Base-by-base conservation (phyloP, 2,797 vertebrate genomes). In the Hippoglossus hippoglossus region DNA sequence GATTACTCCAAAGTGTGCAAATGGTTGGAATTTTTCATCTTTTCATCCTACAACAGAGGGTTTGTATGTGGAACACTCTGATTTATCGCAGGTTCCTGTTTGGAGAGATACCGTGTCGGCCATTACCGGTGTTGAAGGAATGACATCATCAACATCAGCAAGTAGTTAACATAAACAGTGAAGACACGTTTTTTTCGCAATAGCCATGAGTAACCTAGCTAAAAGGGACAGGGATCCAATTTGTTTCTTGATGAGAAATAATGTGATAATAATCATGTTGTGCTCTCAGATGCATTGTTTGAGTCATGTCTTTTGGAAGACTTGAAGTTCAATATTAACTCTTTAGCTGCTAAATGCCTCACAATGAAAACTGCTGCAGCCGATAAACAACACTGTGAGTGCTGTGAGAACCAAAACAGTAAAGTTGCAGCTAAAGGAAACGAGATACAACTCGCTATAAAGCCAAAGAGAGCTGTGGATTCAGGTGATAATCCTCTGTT, bases 1-100 rank as follows among this genome's bases (percentile, higher is more conserved):
- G 36, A 75, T 77, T 41, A 24, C 56, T 19, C 16, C 56, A 19
- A 70, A 63, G 51, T 28, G 53, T 59, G 60, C 58, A 75, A 75
- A 83, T 69, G 59, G 73, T 50, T 25, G n/a, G 21, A 58, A 68
- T 72, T 77, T 63, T 66, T 73, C 49, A 49, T 58, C 78, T 72
- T 24, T 49, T 51, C 60, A 70, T 49, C 61, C 68, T 39, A 28
- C 4, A 16, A 71, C 36, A 76, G 22, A 70, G 49, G 24, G 18
- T 57, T 66, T 65, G 47, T 26, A 12, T 50, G 51, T n/a, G 5
- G 22, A 39, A 64, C 66, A 12, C n/a, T 44, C 15, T 61, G 68
- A 79, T 81, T 75, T 68, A 75, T 71, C 24, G 12, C 56, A 10
- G 1, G 57, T 55, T 47, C n/a, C 0, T 46, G 31, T 63, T 75